Base-by-base conservation (phyloP, 2,888 invertebrate genomes). In the Lamellibrachia satsuma region DNA sequence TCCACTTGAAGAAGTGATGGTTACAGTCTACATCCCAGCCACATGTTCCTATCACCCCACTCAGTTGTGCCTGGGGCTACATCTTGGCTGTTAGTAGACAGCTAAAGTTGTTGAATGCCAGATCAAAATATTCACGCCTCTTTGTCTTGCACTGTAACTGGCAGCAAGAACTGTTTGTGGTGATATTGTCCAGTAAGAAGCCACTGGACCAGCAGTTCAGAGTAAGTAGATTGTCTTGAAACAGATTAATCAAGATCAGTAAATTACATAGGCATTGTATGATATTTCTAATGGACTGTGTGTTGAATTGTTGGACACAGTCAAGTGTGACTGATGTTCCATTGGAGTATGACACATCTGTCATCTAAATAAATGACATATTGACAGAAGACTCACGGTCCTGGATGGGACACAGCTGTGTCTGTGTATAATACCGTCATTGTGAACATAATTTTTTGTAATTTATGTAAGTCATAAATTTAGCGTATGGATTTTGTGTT, bases 141-240 rank as follows among this genome's bases (percentile, higher is more conserved):
- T 39, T 39, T 11, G 4, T 75, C 75, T 75, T 75, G 75, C 75
- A 22, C 75, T 22, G 6, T 22, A 75, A 6, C n/a, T 7, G 75
- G 75, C 75, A 0, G 75, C 15, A 75, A 75, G 75, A 75, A 75
- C n/a, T 15, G 22, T n/a, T 75, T 75, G 3, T n/a, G 22, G 22
- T 22, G 75, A 75, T 75, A 75, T 75, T 75, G 39, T 75, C n/a
- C 75, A 75, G 75, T 22, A 75, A 15, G 22, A 22, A 75, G n/a
- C 6, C 75, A 22, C 15, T 75, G 22, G n/a, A 75, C n/a, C 75
- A 6, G 75, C 75, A 75, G 75, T 6, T 75, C 75, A 15, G n/a
- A 75, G 75, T 75, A 75, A 75, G 75, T 75, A n/a, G 15, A 75
- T 22, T 75, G 75, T 75, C 75, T 75, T 75, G 75, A 75, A 75